phyloP scores from a whole-genome alignment of 2,113 vertebrate genomes.

The Rhizomys pruinosus region DNA sequence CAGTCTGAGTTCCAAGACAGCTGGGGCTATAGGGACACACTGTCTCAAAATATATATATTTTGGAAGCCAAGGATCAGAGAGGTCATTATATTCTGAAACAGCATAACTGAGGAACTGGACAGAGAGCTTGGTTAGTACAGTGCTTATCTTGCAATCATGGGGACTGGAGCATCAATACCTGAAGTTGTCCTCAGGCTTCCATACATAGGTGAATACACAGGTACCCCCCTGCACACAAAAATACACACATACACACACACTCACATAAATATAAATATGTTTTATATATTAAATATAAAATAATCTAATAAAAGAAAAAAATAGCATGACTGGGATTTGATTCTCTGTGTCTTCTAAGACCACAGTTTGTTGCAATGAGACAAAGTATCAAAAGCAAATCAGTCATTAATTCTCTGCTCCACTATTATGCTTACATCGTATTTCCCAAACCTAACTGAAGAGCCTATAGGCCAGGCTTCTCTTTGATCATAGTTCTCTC shows the following conservation, averaged over 20 bases:
- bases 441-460: not conserved
- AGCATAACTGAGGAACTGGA: not conserved
- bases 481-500: not conserved
- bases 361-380: not conserved
- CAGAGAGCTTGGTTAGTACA: not conserved
- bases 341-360: not conserved
- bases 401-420: not conserved
- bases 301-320: not conserved
- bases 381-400: too few species aligned
- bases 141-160: not conserved
- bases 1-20: too few species aligned
- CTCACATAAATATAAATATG: not conserved
- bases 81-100: not conserved
- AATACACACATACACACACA: not conserved
- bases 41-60: not conserved
- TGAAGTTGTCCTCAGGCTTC: not conserved
- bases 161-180: not conserved
- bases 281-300: not conserved
- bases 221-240: too few species aligned
- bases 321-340: not conserved
- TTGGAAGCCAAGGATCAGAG: not conserved
- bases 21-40: too few species aligned
- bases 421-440: not conserved
- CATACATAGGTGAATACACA: not conserved
- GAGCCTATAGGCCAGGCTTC: not conserved